Percentiles rank a stretch among this genome's conserved stretches.
These are phyloP conservation scores for Poicephalus gulielmi DNA, from an alignment of 2,113 vertebrate species.

Conservation along the genomic window DNA sequence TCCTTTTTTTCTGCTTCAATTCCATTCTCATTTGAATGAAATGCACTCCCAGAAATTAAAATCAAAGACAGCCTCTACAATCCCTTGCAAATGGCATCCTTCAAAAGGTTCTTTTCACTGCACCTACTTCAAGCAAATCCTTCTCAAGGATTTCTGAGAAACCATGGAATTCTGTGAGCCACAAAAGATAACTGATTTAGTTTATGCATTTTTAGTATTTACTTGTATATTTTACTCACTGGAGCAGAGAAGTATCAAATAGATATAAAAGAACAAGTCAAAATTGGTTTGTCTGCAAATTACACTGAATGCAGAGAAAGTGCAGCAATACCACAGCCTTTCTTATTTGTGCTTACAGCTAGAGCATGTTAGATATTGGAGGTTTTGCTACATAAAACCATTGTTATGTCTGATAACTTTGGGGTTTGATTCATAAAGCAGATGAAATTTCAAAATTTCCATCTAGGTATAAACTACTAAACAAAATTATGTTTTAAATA, in stretches of 20 bases:
- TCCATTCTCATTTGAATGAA: background rate
- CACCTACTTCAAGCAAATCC: background rate
- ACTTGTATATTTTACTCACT: background rate
- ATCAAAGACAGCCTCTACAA: background rate
- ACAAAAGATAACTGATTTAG: background rate
- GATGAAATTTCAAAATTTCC: background rate
- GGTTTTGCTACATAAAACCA: background rate
- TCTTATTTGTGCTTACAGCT: background rate
- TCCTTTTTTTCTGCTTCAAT: background rate
- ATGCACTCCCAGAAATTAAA: background rate
- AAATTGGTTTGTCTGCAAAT: background rate
- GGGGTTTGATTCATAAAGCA: background rate
- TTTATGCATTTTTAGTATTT: background rate
- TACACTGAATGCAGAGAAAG: background rate
- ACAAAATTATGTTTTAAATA: background rate
- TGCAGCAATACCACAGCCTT: background rate
- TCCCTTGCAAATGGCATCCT: background rate
- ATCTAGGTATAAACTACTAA: background rate
- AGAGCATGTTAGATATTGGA: background rate
- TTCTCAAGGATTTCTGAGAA: background rate
- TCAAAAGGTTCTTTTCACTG: background rate
- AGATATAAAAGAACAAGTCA: background rate
- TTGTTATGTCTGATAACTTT: background rate
- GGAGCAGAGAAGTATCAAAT: background rate
- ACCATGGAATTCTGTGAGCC: background rate